A percentile compares a stretch with the other conserved stretches of the same genome.
Conservation (phyloP, 2,797 vertebrate species). For the Neopelma chrysocephalum region DNA sequence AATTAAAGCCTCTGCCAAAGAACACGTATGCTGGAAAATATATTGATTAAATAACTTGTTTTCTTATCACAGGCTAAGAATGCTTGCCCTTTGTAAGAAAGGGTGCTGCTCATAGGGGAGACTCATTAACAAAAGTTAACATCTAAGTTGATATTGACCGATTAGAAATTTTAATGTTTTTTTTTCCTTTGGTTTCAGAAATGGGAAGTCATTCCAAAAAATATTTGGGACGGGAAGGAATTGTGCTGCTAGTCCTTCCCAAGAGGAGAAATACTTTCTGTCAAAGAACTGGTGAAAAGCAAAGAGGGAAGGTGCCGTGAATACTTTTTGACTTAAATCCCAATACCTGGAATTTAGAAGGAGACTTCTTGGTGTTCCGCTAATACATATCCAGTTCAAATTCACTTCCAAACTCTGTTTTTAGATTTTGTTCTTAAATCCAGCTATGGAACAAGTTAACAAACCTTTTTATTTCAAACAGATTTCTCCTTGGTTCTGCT, state of each 20-base stretch:
- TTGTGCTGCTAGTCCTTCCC: not conserved
- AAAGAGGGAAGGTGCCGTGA: not conserved
- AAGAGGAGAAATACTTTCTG: not conserved
- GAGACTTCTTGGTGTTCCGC: not conserved
- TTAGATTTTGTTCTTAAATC: not conserved
- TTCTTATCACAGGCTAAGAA: conserved; percentile 15
- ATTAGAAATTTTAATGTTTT: not conserved
- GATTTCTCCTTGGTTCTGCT: not conserved
- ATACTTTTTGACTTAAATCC: not conserved
- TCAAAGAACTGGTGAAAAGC: not conserved
- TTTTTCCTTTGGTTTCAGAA: not conserved
- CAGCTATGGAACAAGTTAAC: not conserved
- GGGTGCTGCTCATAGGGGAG: not conserved
- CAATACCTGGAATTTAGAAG: not conserved
- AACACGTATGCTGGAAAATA: conserved; percentile 57
- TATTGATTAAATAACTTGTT: conserved; percentile 51
- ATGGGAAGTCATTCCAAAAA: not conserved
- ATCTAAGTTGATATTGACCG: not conserved
- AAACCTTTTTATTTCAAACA: not conserved
- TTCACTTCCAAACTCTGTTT: not conserved
- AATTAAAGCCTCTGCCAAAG: conserved; percentile 19
- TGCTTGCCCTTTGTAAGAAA: not conserved
- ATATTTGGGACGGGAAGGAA: not conserved
- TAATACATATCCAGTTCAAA: not conserved
- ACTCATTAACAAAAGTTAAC: not conserved